phyloP scores from a whole-genome alignment of 2,888 invertebrate genomes.

The Drosophila lutescens region DNA sequence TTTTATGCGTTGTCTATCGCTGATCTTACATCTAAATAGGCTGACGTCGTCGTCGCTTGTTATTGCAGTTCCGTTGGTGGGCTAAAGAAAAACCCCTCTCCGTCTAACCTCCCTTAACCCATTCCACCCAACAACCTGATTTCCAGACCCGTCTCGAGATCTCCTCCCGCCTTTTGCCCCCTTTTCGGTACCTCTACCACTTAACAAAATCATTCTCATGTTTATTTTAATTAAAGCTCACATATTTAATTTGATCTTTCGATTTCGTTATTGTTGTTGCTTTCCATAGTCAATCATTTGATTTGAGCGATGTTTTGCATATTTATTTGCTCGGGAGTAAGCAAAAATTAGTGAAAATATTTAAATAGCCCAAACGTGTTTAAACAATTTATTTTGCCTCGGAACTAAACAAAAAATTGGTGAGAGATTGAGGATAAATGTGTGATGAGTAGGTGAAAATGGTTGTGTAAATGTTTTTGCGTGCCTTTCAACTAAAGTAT shows the following conservation, averaged over 20 bases:
- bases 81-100: neutral
- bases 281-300: constrained; percentile 48
- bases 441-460: constrained; percentile 50
- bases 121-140: constrained; percentile 22
- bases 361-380: constrained; percentile 73
- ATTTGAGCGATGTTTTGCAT: constrained; percentile 51
- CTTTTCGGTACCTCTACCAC: constrained; percentile 15
- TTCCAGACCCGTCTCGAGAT: constrained; percentile 36
- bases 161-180: neutral
- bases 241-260: constrained; percentile 55
- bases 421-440: neutral
- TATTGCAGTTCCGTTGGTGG: constrained; percentile 45
- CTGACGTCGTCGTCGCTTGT: constrained; percentile 42
- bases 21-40: constrained; percentile 74
- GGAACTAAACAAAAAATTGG: constrained; percentile 1
- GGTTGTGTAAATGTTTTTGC: constrained; percentile 56
- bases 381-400: constrained; percentile 41
- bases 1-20: constrained; percentile 61
- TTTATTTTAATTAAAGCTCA: constrained; percentile 71
- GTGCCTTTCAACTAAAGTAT: constrained; percentile 12
- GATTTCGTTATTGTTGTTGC: constrained; percentile 28
- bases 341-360: constrained; percentile 66
- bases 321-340: constrained; percentile 38
- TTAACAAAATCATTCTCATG: constrained; percentile 65
- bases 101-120: neutral